Evolutionary conservation across 2,797 vertebrate species (phyloP).

Genomic region (Micrastur ruficollis): DNA sequence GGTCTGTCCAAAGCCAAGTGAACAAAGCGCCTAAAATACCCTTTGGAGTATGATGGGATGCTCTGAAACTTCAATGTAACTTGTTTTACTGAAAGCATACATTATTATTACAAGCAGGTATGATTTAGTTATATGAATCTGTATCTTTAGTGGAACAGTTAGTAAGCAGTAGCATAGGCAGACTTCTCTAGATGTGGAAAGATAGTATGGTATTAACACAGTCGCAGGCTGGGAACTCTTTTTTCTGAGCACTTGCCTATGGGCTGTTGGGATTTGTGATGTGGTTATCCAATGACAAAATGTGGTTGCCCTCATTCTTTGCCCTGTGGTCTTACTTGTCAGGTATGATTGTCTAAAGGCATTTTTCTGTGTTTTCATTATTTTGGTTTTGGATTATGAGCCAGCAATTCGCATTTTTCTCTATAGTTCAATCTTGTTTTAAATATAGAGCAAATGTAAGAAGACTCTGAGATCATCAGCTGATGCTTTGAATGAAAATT

Average conservation of each 20-base stretch:
- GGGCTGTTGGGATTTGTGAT: background rate
- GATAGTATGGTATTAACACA: background rate
- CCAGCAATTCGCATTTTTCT: background rate
- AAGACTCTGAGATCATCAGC: background rate
- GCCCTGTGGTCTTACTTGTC: conserved; percentile 6
- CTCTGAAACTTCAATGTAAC: background rate
- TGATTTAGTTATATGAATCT: background rate
- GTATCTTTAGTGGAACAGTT: background rate
- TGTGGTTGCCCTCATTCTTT: conserved; percentile 23
- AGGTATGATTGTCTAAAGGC: background rate
- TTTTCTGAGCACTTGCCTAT: background rate
- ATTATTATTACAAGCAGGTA: background rate
- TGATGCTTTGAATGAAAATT: background rate
- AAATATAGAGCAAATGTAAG: background rate
- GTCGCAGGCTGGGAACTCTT: background rate
- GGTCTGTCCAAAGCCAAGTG: background rate
- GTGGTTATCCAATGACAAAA: conserved; percentile 10
- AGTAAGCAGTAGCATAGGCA: background rate
- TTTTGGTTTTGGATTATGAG: background rate
- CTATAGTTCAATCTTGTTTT: background rate
- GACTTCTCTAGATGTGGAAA: background rate
- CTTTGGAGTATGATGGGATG: background rate
- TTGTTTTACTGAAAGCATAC: background rate
- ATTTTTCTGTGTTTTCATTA: background rate
- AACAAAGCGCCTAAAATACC: background rate